Evolutionary conservation across 2,797 vertebrate species (phyloP).

Genomic region (Spheniscus humboldti): DNA sequence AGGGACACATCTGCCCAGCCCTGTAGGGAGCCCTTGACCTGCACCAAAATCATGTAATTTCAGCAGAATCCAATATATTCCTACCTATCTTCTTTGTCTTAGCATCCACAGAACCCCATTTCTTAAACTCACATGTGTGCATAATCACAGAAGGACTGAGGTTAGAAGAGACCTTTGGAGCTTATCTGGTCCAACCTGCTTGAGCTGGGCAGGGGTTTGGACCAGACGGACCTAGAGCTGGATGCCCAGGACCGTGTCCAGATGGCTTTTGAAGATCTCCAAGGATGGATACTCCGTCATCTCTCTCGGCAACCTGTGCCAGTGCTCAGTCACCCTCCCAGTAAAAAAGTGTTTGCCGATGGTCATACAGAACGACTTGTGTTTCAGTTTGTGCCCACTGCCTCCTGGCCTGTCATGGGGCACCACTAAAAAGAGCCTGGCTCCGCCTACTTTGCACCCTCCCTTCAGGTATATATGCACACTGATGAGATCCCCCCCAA

Average conservation of each 20-base stretch:
- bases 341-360: neutral
- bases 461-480: neutral
- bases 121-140: neutral
- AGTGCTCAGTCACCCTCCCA: neutral
- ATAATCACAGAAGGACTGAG: neutral
- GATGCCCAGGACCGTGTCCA: too few species aligned
- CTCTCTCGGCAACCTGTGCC: too few species aligned
- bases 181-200: neutral
- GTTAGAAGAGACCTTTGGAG: too few species aligned
- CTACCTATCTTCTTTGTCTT: neutral
- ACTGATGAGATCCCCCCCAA: too few species aligned
- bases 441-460: neutral
- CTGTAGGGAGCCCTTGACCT: neutral
- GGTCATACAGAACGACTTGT: neutral
- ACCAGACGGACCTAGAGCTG: neutral
- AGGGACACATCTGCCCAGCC: too few species aligned
- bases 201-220: neutral
- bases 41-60: neutral
- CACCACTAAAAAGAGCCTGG: neutral
- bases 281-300: neutral
- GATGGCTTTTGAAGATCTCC: neutral
- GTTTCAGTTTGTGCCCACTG: too few species aligned
- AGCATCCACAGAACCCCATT: neutral
- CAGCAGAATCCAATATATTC: neutral
- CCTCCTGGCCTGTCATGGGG: neutral